Conservation (phyloP, 2,888 invertebrate species). For the Sthenelais limicola region DNA sequence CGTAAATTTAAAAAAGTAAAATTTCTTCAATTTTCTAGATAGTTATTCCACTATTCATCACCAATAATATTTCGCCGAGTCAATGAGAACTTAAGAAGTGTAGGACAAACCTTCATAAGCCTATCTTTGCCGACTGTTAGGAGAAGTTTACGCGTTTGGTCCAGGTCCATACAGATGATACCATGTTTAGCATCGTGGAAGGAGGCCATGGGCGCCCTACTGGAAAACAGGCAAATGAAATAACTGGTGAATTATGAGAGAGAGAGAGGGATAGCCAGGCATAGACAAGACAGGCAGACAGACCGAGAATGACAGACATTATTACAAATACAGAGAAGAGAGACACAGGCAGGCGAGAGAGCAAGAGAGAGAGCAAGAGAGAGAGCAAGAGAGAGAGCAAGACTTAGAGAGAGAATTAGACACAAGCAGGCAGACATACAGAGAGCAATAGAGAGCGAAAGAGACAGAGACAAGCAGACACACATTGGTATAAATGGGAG, state of each 20-base stretch:
- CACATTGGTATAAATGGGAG: constrained; percentile 1
- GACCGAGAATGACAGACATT: too few relatives aligned
- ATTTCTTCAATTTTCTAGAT: not conserved
- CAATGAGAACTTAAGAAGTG: too few relatives aligned
- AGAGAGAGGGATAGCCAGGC: too few relatives aligned
- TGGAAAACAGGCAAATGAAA: too few relatives aligned
- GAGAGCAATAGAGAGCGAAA: too few relatives aligned
- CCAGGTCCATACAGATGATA: constrained; percentile 89
- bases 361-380: too few relatives aligned
- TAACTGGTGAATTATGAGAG: too few relatives aligned
- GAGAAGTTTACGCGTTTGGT: constrained; percentile 89
- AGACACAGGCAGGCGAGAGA: too few relatives aligned
- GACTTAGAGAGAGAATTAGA: not conserved
- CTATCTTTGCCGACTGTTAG: constrained; percentile 96
- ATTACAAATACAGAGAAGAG: too few relatives aligned
- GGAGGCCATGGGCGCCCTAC: constrained; percentile 91
- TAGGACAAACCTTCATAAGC: constrained; percentile 91
- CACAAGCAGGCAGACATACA: too few relatives aligned
- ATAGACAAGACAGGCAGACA: too few relatives aligned
- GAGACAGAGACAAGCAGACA: not conserved
- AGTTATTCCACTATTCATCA: not conserved
- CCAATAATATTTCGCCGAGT: not conserved
- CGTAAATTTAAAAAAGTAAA: not conserved
- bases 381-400: too few relatives aligned
- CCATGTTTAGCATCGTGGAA: constrained; percentile 97